Percentiles rank a stretch among this genome's conserved stretches.
These are phyloP conservation scores for Triplophysa rosa DNA, from an alignment of 2,113 vertebrate genomes.

Conservation along the genomic window DNA sequence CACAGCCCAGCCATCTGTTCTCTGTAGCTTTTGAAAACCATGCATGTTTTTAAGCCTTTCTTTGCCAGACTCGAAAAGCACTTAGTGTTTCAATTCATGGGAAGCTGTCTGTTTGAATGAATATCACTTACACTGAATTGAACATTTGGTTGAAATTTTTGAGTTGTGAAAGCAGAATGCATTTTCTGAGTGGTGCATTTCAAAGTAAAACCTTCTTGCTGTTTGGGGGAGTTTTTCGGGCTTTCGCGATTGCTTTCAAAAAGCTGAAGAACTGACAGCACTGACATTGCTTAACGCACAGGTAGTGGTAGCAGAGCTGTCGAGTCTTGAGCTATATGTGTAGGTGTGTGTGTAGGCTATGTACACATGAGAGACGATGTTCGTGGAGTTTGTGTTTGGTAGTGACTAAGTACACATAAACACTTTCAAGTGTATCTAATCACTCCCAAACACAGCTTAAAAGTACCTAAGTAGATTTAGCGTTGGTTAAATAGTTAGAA, in stretches of 20 bases:
- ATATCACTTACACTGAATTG: neutral
- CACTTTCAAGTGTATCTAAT: too few relatives aligned
- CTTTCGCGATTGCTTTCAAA: slow-evolving; percentile 9
- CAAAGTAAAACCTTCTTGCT: neutral
- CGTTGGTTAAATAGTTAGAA: slow-evolving; percentile 6
- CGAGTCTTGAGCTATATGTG: neutral
- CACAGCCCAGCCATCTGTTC: slow-evolving; percentile 17
- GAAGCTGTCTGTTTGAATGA: neutral
- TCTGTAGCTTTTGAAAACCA: slow-evolving; percentile 25
- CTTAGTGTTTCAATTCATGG: slow-evolving; percentile 8
- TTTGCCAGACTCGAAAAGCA: slow-evolving; percentile 18
- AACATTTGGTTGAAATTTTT: neutral
- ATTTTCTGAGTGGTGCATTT: slow-evolving; percentile 11
- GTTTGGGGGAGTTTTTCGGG: neutral
- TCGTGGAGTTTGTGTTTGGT: neutral
- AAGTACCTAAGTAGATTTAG: neutral
- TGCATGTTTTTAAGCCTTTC: slow-evolving; percentile 37
- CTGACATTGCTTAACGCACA: neutral
- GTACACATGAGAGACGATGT: neutral
- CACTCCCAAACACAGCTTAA: neutral
- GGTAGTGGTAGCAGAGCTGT: neutral
- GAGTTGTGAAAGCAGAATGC: neutral
- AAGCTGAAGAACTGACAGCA: neutral
- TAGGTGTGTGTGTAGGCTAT: neutral
- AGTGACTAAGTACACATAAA: slow-evolving; percentile 11